These are phyloP conservation scores for Felis catus DNA, from an alignment of 2,113 vertebrate species.

Conservation along the genomic window DNA sequence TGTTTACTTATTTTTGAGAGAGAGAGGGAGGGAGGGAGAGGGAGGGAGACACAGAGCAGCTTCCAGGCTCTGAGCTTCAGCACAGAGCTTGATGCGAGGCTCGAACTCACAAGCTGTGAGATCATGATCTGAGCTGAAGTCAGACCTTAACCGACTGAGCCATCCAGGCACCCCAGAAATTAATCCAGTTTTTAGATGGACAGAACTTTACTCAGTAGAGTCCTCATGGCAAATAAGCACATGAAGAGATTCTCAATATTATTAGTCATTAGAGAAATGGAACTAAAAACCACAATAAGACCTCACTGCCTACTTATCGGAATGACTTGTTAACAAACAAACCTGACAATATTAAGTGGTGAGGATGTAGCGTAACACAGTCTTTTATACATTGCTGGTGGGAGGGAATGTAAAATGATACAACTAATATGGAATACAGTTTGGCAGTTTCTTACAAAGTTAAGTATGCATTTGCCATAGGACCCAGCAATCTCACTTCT, in stretches of 20 bases:
- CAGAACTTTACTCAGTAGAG: neutral
- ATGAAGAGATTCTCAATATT: neutral
- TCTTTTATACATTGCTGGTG: neutral
- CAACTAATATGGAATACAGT: neutral
- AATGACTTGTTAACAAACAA: neutral
- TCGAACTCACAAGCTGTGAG: too few relatives aligned
- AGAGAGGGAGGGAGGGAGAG: too few relatives aligned
- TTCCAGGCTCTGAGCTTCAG: too few relatives aligned
- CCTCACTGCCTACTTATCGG: neutral
- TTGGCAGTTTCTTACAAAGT: neutral
- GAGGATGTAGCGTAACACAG: neutral
- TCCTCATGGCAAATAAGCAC: neutral
- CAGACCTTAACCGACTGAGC: too few relatives aligned
- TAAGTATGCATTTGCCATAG: neutral
- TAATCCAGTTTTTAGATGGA: neutral
- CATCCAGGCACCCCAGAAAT: neutral
- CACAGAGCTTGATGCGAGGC: too few relatives aligned
- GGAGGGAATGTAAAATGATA: neutral
- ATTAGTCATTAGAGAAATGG: neutral
- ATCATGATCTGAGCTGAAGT: too few relatives aligned
- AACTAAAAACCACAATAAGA: neutral
- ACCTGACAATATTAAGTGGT: neutral
- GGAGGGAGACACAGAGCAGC: too few relatives aligned
- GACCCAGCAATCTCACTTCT: neutral
- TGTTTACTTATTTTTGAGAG: too few relatives aligned